phyloP scores from a whole-genome alignment of 2,797 vertebrate genomes.

The Clamator glandarius region DNA sequence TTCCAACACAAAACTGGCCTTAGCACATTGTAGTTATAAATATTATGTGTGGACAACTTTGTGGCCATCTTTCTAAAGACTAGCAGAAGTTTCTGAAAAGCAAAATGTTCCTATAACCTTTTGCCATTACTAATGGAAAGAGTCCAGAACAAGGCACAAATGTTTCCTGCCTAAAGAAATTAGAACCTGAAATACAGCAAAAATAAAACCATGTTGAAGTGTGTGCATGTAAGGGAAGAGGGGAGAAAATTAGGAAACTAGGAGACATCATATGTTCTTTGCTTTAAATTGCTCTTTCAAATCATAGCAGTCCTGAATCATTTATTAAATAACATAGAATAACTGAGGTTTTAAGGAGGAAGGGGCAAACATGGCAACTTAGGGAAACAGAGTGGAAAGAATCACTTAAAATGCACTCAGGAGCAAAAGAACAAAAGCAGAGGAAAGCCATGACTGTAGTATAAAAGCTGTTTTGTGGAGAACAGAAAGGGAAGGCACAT shows the following conservation, averaged over 20 bases:
- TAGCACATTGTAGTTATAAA: neutral
- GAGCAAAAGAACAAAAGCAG: neutral
- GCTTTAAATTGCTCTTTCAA: neutral
- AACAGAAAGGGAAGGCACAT: neutral
- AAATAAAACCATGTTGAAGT: neutral
- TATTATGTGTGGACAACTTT: neutral
- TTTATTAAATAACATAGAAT: neutral
- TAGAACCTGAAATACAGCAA: neutral
- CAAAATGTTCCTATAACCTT: neutral
- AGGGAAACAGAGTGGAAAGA: slow-evolving; percentile 17
- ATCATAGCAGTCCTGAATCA: neutral
- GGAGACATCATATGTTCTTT: accelerated
- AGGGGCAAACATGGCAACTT: neutral
- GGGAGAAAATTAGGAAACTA: neutral
- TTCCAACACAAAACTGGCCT: neutral
- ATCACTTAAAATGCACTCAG: neutral
- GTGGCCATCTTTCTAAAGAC: neutral
- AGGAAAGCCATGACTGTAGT: neutral
- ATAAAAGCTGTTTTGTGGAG: neutral
- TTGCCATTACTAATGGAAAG: neutral
- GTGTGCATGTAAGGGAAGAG: neutral
- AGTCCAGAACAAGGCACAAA: neutral
- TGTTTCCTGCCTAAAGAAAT: neutral
- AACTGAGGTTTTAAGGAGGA: neutral
- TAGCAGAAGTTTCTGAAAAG: neutral